These are phyloP conservation scores for Stigmatopora argus DNA, from an alignment of 2,113 vertebrate species.

Conservation along the genomic window DNA sequence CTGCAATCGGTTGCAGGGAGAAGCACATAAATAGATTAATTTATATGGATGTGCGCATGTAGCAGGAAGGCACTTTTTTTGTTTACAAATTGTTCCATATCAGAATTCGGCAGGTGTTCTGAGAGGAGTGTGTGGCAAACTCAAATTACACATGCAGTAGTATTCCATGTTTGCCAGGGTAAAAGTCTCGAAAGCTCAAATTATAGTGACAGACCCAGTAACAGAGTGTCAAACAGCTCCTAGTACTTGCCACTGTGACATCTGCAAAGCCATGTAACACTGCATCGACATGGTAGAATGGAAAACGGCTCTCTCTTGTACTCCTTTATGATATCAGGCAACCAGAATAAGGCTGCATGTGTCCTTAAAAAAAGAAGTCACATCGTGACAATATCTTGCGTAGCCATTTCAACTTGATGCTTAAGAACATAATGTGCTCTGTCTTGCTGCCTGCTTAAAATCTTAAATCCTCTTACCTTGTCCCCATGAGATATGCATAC, in stretches of 20 bases:
- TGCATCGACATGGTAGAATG: slow-evolving; percentile 2
- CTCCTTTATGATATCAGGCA: background rate
- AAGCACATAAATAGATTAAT: background rate
- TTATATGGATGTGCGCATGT: slow-evolving; percentile 3
- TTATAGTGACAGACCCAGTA: slow-evolving; percentile 16
- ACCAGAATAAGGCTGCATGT: background rate
- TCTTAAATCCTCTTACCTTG: slow-evolving; percentile 37
- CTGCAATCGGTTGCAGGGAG: slow-evolving; percentile 18
- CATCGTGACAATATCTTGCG: background rate
- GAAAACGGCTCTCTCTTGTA: background rate
- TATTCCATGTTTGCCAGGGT: background rate
- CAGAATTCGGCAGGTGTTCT: background rate
- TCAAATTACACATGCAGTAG: background rate
- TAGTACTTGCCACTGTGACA: slow-evolving; percentile 11
- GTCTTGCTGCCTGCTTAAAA: slow-evolving; percentile 6
- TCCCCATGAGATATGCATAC: slow-evolving; percentile 34
- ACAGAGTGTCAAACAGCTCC: slow-evolving; percentile 8
- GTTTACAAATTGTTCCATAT: background rate
- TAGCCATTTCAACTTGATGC: slow-evolving; percentile 12
- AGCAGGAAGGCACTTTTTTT: background rate
- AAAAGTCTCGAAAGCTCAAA: slow-evolving; percentile 10
- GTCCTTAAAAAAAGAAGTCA: background rate
- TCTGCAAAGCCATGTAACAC: slow-evolving; percentile 12
- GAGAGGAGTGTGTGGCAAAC: background rate
- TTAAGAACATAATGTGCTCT: slow-evolving; percentile 26